Base-by-base conservation (phyloP, 2,888 invertebrate genomes). In the Gymnoscelis rufifasciata region DNA sequence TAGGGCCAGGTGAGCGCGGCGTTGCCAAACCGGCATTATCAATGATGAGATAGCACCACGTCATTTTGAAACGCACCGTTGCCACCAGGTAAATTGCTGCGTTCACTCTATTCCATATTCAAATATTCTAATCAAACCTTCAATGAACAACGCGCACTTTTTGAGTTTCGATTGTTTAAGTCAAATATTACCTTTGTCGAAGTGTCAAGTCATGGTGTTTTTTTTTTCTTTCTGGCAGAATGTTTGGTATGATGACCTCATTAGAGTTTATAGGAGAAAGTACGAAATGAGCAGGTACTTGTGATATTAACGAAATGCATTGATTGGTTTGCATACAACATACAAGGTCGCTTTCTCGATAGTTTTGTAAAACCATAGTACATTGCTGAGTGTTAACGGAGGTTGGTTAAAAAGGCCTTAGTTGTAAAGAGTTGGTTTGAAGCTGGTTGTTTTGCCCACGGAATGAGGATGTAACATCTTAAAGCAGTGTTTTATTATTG, bases 21-120 rank as follows among this genome's bases (percentile, higher is more conserved):
- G 87, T 88, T 88, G 87, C 87, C 88, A 83, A 74, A 83, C 83
- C 83, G 82, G 68, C 77, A 83, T 78, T 86, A 88, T 84, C 86
- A 87, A 79, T 82, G 83, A 84, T 78, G 83, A 80, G 84, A 83
- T 83, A 83, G 80, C 73, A 75, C 75, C 66, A 70, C 64, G 62
- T 64, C 67, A 66, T 70, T 77, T 72, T 67, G 60, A 68, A 75
- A 75, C 68, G 71, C 76, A 71, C 57, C 75, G 75, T 69, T 75
- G 71, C 65, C 60, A 65, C 60, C 60, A 56, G 66, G 66, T 78
- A 75, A 74, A 73, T 69, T 59, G 73, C 76, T 68, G 64, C 57
- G 61, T 71, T 47, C 47, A 56, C 56, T 57, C 48, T 38, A 57
- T 54, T 55, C 48, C 40, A 50, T 50, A 59, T 52, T 50, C 40